A percentile compares a stretch with the other conserved stretches of the same genome.
Conservation (phyloP, 1,140 invertebrate genomes). For the Dreissena rostriformis region DNA sequence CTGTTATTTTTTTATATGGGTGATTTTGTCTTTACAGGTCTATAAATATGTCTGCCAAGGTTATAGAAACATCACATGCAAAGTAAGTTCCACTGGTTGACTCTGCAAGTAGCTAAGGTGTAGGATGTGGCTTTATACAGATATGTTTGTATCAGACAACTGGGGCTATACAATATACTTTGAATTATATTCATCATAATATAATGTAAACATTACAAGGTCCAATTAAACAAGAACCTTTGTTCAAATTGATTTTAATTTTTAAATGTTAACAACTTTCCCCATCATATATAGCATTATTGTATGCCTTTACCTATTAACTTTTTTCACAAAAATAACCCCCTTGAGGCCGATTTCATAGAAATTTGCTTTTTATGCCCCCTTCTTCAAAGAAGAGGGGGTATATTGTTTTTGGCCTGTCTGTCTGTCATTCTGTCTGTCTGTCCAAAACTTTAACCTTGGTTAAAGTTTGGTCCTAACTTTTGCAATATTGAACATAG, state of each 20-base stretch:
- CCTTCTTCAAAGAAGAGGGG: too few species aligned
- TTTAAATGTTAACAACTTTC: neutral
- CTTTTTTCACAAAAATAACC: too few species aligned
- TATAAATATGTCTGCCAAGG: constrained; percentile 73
- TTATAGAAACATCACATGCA: constrained; percentile 68
- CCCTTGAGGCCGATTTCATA: too few species aligned
- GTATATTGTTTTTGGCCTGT: too few species aligned
- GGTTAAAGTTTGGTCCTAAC: too few species aligned
- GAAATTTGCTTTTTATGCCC: too few species aligned
- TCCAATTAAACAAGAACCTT: neutral
- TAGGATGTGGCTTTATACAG: neutral
- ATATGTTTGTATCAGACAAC: neutral
- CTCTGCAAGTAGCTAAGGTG: neutral
- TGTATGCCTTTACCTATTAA: too few species aligned
- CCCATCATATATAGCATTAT: too few species aligned
- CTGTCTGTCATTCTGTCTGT: too few species aligned
- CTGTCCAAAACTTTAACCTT: too few species aligned
- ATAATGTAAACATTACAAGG: neutral
- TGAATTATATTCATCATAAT: neutral
- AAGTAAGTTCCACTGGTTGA: constrained; percentile 59
- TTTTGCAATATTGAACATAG: too few species aligned
- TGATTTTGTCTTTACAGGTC: constrained; percentile 66
- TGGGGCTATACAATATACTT: neutral
- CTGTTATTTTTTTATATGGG: neutral
- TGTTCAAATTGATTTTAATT: neutral